Base-by-base conservation (phyloP, 2,113 vertebrate species). In the Passer montanus region DNA sequence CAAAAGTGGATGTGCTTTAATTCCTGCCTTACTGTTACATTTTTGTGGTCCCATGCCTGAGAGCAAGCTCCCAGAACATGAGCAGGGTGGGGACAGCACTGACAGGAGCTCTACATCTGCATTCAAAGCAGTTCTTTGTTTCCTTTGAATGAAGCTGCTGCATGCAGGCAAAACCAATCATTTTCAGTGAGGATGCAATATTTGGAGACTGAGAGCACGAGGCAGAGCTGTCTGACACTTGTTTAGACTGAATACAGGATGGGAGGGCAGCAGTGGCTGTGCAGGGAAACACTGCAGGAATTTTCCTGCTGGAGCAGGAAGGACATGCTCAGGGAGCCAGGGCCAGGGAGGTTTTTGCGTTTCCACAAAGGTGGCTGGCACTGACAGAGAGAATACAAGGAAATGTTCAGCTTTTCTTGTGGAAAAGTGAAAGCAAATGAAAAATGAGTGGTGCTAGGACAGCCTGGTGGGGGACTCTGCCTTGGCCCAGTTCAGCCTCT, bases 271-370 rank as follows among this genome's bases (percentile, higher is more conserved):
- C 56, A 23, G n/a, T 2, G 60, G 60, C 50, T 63, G 60, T 8
- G 39, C 73, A 64, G 41, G 41, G 43, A 47, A 37, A 77, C 0
- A 3, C 26, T 24, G 31, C 60, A 66, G 60, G 15, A 79, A 17
- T 1, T 30, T 11, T 31, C 53, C 63, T 50, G 46, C 56, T 66
- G 78, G 19, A 88, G 75, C 55, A 76, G 41, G 63, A 56, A 46
- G 37, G 26, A 56, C 0, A 4, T 13, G 39, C 44, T 62, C 31
- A 15, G 33, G 63, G 35, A 91, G 23, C 37, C 0, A 0, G 15
- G 31, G 16, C 0, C 23, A 68, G 17, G 53, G 53, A 39, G 35
- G 43, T 4, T 41, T 64, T 7, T 49, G 68, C 23, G 49, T 86
- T 93, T 73, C 59, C 59, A 77, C 31, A 2, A 2, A 69, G 55